Conservation (phyloP, 2,888 invertebrate genomes). For the Agonum fuliginosum region DNA sequence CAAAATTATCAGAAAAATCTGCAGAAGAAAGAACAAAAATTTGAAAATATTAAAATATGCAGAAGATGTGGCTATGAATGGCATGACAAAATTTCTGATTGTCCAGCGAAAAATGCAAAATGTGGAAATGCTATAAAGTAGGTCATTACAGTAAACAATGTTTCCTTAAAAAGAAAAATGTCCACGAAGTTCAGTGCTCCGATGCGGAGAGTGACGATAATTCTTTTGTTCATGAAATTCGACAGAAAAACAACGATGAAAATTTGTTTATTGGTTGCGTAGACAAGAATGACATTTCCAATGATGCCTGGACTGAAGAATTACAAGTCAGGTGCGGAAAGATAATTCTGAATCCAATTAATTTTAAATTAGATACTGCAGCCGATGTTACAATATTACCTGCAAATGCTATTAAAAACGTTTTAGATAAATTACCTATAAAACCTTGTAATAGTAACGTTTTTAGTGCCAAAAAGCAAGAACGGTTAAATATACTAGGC, state of each 20-base stretch:
- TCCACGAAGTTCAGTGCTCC: no score
- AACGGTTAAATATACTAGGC: neutral
- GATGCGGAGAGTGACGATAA: no score
- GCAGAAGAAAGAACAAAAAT: no score
- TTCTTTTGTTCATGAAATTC: neutral
- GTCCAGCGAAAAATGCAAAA: no score
- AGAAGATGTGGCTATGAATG: no score
- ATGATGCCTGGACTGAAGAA: neutral
- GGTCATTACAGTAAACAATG: no score
- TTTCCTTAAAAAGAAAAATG: no score
- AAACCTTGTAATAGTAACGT: neutral
- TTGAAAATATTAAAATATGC: no score
- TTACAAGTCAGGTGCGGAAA: neutral
- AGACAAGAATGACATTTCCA: neutral
- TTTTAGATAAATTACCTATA: neutral
- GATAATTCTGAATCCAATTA: neutral
- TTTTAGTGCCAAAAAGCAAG: constrained; percentile 9
- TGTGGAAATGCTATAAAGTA: no score
- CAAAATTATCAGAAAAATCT: no score
- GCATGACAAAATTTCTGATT: no score
- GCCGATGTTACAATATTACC: neutral
- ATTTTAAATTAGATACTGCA: neutral
- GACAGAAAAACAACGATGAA: neutral
- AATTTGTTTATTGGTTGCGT: neutral
- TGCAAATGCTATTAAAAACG: neutral